These are phyloP conservation scores for Nomada hirtipes DNA, from an alignment of 2,888 invertebrate genomes.

Conservation along the genomic window DNA sequence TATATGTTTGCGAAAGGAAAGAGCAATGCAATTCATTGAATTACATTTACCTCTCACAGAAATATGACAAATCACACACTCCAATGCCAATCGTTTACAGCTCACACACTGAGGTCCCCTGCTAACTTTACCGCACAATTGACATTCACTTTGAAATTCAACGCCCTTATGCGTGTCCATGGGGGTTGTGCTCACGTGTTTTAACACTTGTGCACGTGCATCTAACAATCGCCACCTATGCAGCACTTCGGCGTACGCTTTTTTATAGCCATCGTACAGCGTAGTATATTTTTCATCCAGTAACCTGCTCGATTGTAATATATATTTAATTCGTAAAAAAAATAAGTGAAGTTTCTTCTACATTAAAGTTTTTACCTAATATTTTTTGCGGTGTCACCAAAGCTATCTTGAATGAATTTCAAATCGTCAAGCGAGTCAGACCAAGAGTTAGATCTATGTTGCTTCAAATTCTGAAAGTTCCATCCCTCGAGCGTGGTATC, in stretches of 20 bases:
- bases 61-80: constrained; percentile 93
- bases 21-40: neutral
- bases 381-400: constrained; percentile 77
- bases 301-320: constrained; percentile 60
- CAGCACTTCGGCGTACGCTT: constrained; percentile 94
- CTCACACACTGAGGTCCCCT: constrained; percentile 89
- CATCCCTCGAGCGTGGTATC: constrained; percentile 92
- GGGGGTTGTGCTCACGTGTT: constrained; percentile 85
- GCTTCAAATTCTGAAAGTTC: constrained; percentile 89
- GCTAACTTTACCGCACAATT: constrained; percentile 88
- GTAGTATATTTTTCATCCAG: constrained; percentile 85
- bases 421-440: constrained; percentile 93
- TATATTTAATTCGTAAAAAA: neutral
- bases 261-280: constrained; percentile 93
- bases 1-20: neutral
- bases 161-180: constrained; percentile 87
- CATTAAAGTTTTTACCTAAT: constrained; percentile 70
- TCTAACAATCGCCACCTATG: constrained; percentile 93
- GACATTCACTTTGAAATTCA: constrained; percentile 91
- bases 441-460: constrained; percentile 93
- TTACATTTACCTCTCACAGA: constrained; percentile 89
- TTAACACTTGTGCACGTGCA: constrained; percentile 90
- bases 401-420: constrained; percentile 83
- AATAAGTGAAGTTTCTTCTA: neutral
- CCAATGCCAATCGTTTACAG: constrained; percentile 91